Conservation (phyloP, 2,797 vertebrate species). For the Sternarchorhynchus goeldii region DNA sequence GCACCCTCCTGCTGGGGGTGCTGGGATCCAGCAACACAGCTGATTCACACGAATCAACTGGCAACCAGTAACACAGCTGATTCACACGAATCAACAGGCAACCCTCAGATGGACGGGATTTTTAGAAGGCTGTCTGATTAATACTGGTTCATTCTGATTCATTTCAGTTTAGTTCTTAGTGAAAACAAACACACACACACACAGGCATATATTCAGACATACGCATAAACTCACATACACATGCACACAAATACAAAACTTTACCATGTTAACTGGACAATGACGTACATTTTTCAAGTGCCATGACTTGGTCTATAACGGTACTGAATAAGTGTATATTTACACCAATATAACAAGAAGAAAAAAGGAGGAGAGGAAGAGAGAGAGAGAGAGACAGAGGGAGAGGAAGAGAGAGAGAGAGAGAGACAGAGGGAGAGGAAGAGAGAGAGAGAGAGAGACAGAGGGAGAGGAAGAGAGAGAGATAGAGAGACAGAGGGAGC, state of each 20-base stretch:
- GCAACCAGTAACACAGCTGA: conserved; percentile 38
- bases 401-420: conserved; percentile 25
- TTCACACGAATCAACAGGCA: conserved; percentile 47
- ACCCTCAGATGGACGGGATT: conserved; percentile 27
- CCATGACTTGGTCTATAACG: conserved; percentile 65
- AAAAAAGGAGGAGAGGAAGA: conserved; percentile 79
- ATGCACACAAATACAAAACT: conserved; percentile 58
- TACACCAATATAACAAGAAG: conserved; percentile 53
- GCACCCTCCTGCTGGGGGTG: conserved; percentile 72
- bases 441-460: conserved; percentile 71
- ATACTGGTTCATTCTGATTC: conserved; percentile 20
- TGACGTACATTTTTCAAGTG: conserved; percentile 64
- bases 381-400: conserved; percentile 59
- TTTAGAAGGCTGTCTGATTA: conserved; percentile 22
- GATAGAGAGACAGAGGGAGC: conserved; percentile 40
- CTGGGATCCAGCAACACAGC: conserved; percentile 49
- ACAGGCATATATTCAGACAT: conserved; percentile 44
- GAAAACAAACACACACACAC: conserved; percentile 49
- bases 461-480: conserved; percentile 19
- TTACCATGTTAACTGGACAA: conserved; percentile 67
- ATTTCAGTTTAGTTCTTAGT: too few relatives aligned
- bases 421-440: conserved; percentile 62
- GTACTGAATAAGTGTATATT: conserved; percentile 72
- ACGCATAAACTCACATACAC: not conserved
- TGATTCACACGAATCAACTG: conserved; percentile 49